Evolutionary conservation across 2,113 vertebrate species (phyloP).

Genomic region (Oreochromis niloticus): DNA sequence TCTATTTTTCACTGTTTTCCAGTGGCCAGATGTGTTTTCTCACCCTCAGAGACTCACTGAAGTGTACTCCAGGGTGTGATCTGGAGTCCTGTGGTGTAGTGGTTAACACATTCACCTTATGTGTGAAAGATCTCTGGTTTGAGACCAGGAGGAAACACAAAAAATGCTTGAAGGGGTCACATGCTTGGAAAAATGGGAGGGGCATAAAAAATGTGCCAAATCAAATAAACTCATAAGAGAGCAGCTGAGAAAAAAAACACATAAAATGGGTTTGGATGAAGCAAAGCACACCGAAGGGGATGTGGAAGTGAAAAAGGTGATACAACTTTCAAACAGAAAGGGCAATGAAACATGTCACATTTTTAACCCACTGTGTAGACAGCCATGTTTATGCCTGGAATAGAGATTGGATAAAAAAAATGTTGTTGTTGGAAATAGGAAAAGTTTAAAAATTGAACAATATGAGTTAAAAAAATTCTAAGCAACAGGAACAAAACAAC

Average conservation of each 20-base stretch:
- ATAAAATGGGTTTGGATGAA: neutral
- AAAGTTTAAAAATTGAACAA: neutral
- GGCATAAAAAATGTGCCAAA: neutral
- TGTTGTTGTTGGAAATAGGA: neutral
- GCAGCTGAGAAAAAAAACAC: neutral
- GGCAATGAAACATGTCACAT: neutral
- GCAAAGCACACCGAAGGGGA: accelerated
- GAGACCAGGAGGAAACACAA: neutral
- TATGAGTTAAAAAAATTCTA: neutral
- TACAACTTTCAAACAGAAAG: neutral
- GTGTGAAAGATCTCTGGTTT: neutral
- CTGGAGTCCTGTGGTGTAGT: neutral
- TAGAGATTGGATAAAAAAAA: neutral
- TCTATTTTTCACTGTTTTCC: neutral
- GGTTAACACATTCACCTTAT: neutral
- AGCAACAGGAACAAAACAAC: neutral
- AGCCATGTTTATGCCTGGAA: neutral
- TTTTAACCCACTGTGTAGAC: neutral
- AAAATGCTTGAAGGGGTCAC: accelerated
- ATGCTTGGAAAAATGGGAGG: neutral
- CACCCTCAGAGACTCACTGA: neutral
- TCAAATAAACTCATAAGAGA: neutral
- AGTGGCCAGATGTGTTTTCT: neutral
- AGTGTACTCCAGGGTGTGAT: neutral
- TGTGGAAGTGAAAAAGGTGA: neutral